phyloP scores from a whole-genome alignment of 2,113 vertebrate genomes.

The Phyllostomus discolor region DNA sequence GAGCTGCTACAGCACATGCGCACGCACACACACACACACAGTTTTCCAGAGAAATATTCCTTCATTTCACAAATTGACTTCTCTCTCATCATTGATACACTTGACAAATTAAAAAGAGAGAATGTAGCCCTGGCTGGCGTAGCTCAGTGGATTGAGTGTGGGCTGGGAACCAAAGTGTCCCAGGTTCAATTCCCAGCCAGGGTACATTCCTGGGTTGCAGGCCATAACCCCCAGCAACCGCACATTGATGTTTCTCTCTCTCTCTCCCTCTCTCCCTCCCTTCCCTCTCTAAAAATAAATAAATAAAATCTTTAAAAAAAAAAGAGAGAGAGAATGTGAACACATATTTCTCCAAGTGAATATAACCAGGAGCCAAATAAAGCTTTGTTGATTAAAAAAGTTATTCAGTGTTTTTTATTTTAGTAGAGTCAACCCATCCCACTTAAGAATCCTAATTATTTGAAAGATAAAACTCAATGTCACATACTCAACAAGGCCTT shows the following conservation, averaged over 20 bases:
- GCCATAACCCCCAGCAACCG: too few relatives aligned
- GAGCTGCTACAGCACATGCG: neutral
- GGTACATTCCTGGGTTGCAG: too few relatives aligned
- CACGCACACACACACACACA: neutral
- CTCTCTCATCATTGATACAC: neutral
- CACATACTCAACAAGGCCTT: neutral
- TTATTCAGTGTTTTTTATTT: neutral
- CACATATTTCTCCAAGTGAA: neutral
- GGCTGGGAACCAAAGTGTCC: too few relatives aligned
- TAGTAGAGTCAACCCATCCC: neutral
- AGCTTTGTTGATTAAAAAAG: neutral
- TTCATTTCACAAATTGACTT: neutral
- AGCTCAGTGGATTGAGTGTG: too few relatives aligned
- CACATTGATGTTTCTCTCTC: too few relatives aligned
- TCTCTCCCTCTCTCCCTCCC: too few relatives aligned
- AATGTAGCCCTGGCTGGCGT: too few relatives aligned
- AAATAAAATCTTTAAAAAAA: too few relatives aligned
- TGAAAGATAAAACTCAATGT: constrained; percentile 20
- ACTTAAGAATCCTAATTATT: neutral
- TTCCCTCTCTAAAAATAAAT: too few relatives aligned
- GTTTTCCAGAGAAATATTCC: neutral
- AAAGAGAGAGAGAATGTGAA: neutral
- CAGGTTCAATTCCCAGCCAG: too few relatives aligned
- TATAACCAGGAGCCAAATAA: neutral
- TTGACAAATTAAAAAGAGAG: neutral